These are phyloP conservation scores for Epizoanthus stellaris DNA, from an alignment of 92 coral and sea anemone species.

Conservation along the genomic window DNA sequence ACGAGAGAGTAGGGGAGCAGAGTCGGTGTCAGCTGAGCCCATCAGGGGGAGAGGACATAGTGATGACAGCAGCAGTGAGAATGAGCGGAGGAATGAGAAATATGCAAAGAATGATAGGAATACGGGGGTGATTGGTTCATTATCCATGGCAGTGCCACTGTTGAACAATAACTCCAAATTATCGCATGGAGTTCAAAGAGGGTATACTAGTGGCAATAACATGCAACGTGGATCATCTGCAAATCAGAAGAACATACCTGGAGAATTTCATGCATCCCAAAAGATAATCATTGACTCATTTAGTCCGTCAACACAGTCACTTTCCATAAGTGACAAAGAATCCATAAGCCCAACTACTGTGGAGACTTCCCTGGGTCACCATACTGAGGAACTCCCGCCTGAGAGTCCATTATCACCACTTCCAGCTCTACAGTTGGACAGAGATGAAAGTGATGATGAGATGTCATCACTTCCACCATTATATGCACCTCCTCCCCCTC, in stretches of 20 bases:
- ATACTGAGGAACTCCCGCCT: too few species aligned
- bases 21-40: conserved; percentile 2
- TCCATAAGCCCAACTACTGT: too few species aligned
- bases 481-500: neutral
- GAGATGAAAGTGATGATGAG: neutral
- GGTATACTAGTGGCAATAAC: neutral
- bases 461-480: conserved; percentile 11
- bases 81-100: conserved; percentile 22
- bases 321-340: too few species aligned
- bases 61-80: conserved; percentile 42
- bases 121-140: neutral
- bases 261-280: too few species aligned
- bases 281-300: too few species aligned
- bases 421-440: neutral
- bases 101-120: neutral
- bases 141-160: neutral
- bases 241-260: too few species aligned
- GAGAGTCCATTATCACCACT: neutral
- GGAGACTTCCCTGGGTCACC: too few species aligned
- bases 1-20: conserved; percentile 56
- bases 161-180: neutral
- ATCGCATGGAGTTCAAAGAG: neutral
- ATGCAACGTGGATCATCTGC: neutral
- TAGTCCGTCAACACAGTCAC: too few species aligned
- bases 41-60: neutral